Evolutionary conservation across 92 coral and sea anemone genomes (phyloP).

Genomic region (Plumapathes pennacea): DNA sequence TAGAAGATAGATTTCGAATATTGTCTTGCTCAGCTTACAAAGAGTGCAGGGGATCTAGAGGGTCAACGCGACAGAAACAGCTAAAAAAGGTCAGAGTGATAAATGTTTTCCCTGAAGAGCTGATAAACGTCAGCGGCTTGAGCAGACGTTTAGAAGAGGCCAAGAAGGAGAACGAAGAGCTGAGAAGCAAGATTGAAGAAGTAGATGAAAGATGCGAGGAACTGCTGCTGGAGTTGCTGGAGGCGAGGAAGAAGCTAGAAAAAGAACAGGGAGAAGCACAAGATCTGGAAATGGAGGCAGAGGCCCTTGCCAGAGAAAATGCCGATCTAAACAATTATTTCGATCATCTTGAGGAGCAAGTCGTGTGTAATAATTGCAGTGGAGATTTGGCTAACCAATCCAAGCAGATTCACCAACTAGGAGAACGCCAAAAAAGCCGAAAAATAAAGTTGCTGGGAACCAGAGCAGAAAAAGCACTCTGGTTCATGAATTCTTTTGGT

Average conservation of each 20-base stretch:
- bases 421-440: constrained; percentile 31
- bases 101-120: constrained; percentile 16
- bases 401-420: constrained; percentile 17
- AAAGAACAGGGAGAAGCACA: too few species aligned
- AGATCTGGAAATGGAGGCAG: constrained; percentile 8
- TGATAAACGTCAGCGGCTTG: constrained; percentile 8
- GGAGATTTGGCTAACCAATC: constrained; percentile 7
- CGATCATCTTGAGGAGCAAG: constrained; percentile 12
- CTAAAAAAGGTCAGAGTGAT: constrained; percentile 9
- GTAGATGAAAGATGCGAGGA: constrained; percentile 25
- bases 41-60: constrained; percentile 5
- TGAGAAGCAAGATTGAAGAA: constrained; percentile 11
- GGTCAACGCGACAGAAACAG: background rate
- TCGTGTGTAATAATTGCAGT: constrained; percentile 18
- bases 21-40: constrained; percentile 3
- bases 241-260: constrained; percentile 1
- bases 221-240: constrained; percentile 14
- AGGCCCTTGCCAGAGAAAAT: constrained; percentile 10
- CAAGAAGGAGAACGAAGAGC: constrained; percentile 7
- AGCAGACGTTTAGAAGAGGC: background rate
- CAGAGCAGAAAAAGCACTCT: constrained; percentile 44
- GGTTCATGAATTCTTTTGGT: constrained; percentile 55
- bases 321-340: constrained; percentile 8
- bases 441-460: constrained; percentile 36
- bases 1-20: constrained; percentile 8